Conservation (phyloP, 1,140 invertebrate species). For the Macrocentrus cingulum region DNA sequence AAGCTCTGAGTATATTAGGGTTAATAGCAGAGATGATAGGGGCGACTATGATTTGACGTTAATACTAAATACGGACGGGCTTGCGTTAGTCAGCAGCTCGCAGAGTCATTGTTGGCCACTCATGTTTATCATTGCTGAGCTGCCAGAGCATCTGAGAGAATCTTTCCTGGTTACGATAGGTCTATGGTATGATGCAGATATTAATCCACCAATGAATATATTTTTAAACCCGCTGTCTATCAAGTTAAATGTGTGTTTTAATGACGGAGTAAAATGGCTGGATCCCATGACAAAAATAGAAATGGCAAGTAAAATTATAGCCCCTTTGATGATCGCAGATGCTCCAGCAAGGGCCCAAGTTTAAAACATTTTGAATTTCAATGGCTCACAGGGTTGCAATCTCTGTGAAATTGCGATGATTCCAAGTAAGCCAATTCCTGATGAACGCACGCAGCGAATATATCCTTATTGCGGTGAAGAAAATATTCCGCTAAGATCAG, state of each 20-base stretch:
- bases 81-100: slow-evolving; percentile 25
- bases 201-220: slow-evolving; percentile 25
- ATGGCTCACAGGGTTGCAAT: slow-evolving; percentile 31
- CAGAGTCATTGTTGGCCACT: slow-evolving; percentile 31
- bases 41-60: slow-evolving; percentile 29
- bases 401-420: slow-evolving; percentile 31
- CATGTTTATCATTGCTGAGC: slow-evolving; percentile 30
- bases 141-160: slow-evolving; percentile 28
- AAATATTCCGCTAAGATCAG: slow-evolving; percentile 23
- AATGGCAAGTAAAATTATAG: slow-evolving; percentile 26
- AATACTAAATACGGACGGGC: slow-evolving; percentile 31
- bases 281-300: slow-evolving; percentile 27
- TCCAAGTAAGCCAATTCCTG: slow-evolving; percentile 4
- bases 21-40: slow-evolving; percentile 17
- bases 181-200: slow-evolving; percentile 24
- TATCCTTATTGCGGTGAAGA: slow-evolving; percentile 25
- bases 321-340: slow-evolving; percentile 33
- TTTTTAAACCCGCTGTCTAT: slow-evolving; percentile 32
- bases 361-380: slow-evolving; percentile 35
- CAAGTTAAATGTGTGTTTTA: slow-evolving; percentile 27
- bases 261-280: slow-evolving; percentile 31
- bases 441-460: slow-evolving; percentile 22
- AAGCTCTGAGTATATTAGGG: slow-evolving; percentile 26
- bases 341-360: slow-evolving; percentile 35
- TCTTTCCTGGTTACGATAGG: slow-evolving; percentile 23